phyloP scores from a whole-genome alignment of 2,888 invertebrate species.

The Erebia ligea region DNA sequence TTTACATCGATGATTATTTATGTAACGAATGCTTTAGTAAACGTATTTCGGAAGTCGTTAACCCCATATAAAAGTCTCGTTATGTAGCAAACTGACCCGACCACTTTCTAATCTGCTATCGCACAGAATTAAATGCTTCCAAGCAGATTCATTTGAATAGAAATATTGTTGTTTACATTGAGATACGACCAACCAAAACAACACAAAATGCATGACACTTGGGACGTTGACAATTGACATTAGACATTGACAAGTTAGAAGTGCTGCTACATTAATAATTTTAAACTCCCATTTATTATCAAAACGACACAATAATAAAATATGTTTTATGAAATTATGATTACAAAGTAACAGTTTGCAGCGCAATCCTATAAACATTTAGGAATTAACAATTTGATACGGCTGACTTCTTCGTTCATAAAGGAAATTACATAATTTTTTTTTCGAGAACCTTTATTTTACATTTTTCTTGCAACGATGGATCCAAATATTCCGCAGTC shows the following conservation, averaged over 20 bases:
- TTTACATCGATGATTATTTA: constrained; percentile 1
- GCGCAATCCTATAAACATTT: no score
- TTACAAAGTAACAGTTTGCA: no score
- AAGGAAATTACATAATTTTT: no score
- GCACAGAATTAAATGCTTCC: constrained; percentile 24
- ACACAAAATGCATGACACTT: not conserved
- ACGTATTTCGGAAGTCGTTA: constrained; percentile 11
- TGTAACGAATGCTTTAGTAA: not conserved
- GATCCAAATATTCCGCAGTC: no score
- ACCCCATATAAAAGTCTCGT: not conserved
- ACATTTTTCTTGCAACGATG: no score
- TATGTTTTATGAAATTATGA: no score
- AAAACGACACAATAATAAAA: not conserved
- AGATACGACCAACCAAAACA: not conserved
- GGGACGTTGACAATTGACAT: constrained; percentile 3
- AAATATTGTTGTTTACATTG: constrained; percentile 36
- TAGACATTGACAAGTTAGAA: not conserved
- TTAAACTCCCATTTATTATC: not conserved
- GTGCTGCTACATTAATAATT: not conserved
- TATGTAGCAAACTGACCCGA: constrained; percentile 18
- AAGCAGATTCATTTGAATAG: constrained; percentile 29
- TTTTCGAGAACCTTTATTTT: no score
- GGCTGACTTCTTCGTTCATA: no score
- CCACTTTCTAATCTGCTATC: constrained; percentile 35
- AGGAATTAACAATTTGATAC: no score